Base-by-base conservation (phyloP, 2,888 invertebrate genomes). In the Aquatica leii region DNA sequence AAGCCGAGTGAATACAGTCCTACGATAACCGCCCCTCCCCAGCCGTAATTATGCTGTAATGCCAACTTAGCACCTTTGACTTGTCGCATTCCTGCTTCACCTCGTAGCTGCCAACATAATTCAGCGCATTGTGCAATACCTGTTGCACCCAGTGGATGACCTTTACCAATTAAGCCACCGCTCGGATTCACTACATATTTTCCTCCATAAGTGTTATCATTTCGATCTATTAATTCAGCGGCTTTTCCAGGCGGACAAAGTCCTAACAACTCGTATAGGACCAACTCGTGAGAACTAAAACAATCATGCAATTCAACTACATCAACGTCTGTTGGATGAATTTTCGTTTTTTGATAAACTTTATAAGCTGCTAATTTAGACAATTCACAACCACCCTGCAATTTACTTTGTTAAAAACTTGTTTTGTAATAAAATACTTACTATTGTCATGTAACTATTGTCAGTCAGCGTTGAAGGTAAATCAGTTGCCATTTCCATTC, bases 151-250 rank as follows among this genome's bases (percentile, higher is more conserved):
- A 98, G 84, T 9, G 98, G 98, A 87, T 98, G 98, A 0, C 98
- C 98, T 82, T 99, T 99, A 0, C 98, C 97, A 68, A 98, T 98
- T 46, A 99, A 86, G n/a, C 99, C 99, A 54, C 98, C 99, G 77
- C 97, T 97, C 0, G 99, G 99, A 82, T 99, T 99, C n/a, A 99
- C 87, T 2, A 99, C 98, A 79, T 92, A 96, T 80, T 93, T 92
- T 18, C 99, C 99, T 31, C 98, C 93, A 75, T 99, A 99, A 0
- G 99, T 99, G 80, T 98, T 99, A 78, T 98, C 93, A 0, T 95
- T 96, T 2, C 90, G 86, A 80, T 99, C 98, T 67, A 99, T 89
- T 68, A 99, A 86, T 75, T 93, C 92, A 9, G 93, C 96, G 0
- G 94, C 98, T 82, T 95, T 90, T 17, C 98, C 98, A 70, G 88